Conservation (phyloP, 2,797 vertebrate genomes). For the Oreochromis grahami region DNA sequence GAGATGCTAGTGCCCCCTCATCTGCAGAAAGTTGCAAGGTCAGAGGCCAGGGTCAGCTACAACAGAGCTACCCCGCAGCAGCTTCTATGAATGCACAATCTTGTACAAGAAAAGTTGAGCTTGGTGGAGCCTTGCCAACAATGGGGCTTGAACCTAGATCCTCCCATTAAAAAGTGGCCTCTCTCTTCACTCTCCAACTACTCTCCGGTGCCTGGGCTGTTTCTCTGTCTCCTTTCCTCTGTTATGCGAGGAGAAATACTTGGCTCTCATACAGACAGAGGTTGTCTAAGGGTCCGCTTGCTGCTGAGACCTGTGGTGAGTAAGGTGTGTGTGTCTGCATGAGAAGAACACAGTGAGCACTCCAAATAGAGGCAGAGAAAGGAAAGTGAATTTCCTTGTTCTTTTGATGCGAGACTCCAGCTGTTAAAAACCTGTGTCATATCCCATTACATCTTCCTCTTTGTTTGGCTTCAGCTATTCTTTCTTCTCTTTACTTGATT, state of each 20-base stretch:
- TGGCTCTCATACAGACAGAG: constrained; percentile 13
- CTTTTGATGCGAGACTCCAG: constrained; percentile 37
- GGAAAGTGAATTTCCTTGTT: constrained; percentile 60
- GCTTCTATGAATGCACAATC: background rate
- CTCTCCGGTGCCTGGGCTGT: background rate
- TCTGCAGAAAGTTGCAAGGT: background rate
- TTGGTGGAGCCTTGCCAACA: background rate
- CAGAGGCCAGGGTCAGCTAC: background rate
- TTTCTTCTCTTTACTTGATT: background rate
- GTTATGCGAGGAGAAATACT: background rate
- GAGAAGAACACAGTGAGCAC: constrained; percentile 41
- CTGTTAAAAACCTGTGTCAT: constrained; percentile 53
- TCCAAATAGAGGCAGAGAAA: constrained; percentile 37
- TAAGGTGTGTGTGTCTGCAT: constrained; percentile 22
- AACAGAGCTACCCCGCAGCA: background rate
- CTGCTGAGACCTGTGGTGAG: constrained; percentile 20
- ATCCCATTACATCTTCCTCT: constrained; percentile 35
- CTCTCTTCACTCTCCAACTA: background rate
- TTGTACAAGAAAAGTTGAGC: background rate
- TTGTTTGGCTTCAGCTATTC: constrained; percentile 4
- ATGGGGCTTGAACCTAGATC: constrained; percentile 16
- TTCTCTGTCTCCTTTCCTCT: background rate
- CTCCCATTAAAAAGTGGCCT: constrained; percentile 13
- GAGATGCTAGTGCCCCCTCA: background rate
- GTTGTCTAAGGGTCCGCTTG: constrained; percentile 27